Percentiles rank a stretch among this genome's conserved stretches.
These are phyloP conservation scores for Emydura subglobosa DNA, from an alignment of 2,113 vertebrate genomes.

Conservation along the genomic window DNA sequence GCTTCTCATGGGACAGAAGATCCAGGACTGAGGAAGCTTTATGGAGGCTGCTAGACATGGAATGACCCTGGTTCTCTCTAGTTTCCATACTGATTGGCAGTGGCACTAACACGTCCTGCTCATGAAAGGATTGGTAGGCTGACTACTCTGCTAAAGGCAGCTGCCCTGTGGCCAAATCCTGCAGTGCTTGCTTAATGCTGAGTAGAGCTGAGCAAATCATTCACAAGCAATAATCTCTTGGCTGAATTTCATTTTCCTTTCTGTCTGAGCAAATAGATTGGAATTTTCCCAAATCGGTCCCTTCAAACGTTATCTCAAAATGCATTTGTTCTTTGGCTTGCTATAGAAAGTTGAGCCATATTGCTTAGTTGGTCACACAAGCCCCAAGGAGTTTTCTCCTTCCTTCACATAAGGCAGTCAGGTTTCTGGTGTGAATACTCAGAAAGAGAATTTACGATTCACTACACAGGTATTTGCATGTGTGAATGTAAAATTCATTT, in stretches of 20 bases:
- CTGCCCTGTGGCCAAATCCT: neutral
- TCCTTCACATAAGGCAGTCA: neutral
- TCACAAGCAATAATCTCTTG: slow-evolving; percentile 42
- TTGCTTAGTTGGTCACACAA: neutral
- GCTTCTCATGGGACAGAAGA: neutral
- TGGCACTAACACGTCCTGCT: neutral
- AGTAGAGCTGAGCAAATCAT: slow-evolving; percentile 1
- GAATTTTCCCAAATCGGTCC: slow-evolving; percentile 59
- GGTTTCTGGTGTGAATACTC: neutral
- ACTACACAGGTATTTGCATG: neutral
- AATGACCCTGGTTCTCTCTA: neutral
- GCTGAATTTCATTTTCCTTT: slow-evolving; percentile 44
- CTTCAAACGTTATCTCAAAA: slow-evolving; percentile 63
- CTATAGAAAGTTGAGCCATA: slow-evolving; percentile 3
- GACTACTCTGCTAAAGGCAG: neutral
- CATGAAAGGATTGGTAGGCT: neutral
- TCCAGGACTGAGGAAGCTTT: fast-evolving
- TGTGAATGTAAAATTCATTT: neutral
- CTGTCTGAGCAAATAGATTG: slow-evolving; percentile 47
- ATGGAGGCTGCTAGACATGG: neutral
- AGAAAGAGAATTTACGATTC: neutral
- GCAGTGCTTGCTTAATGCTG: neutral
- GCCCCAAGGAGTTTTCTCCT: neutral
- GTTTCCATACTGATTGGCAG: neutral
- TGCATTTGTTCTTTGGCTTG: slow-evolving; percentile 28